Base-by-base conservation (phyloP, 2,888 invertebrate species). In the Cristatella mucedo region DNA sequence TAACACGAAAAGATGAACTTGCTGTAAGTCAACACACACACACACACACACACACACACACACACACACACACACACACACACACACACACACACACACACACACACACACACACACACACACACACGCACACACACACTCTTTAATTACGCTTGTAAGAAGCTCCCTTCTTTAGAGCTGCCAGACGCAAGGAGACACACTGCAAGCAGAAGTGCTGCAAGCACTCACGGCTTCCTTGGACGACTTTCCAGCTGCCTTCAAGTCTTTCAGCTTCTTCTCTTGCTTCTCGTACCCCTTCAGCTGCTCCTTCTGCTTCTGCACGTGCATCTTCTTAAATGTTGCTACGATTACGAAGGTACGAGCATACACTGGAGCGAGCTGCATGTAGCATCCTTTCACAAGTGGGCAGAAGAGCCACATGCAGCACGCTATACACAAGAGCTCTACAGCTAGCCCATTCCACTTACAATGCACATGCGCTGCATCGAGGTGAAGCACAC, bases 271-370 rank as follows among this genome's bases (percentile, higher is more conserved):
- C 44, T 79, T 73, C 66, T 91, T 95, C 63, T 97, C 93, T 62
- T 97, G 97, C 59, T 93, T 93, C 61, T 99, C 97, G 60, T 82
- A 99, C 48, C 93, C 91, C 63, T 97, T 97, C 36, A 82, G 72
- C 75, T 83, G 82, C 67, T 97, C 95, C 58, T 83, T 83, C 20
- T 82, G 73, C 67, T 97, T 95, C 63, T 97, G 95, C 1, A 79
- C 78, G 63, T 80, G 81, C 95, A 99, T 97, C 68, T 95, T 95
- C 69, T 95, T 95, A 66, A 97, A 97, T 78, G 66, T 52, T 4
- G 49, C 61, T 62, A 46, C 1, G 46, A 38, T 11, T 9, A 9
- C 19, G 20, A 4, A 37, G 15, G 36, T n/a, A n/a, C n/a, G n/a
- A n/a, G n/a, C n/a, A n/a, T n/a, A n/a, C n/a, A n/a, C n/a, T n/a